Base-by-base conservation (phyloP, 2,888 invertebrate genomes). In the Scaptomyza parva region DNA sequence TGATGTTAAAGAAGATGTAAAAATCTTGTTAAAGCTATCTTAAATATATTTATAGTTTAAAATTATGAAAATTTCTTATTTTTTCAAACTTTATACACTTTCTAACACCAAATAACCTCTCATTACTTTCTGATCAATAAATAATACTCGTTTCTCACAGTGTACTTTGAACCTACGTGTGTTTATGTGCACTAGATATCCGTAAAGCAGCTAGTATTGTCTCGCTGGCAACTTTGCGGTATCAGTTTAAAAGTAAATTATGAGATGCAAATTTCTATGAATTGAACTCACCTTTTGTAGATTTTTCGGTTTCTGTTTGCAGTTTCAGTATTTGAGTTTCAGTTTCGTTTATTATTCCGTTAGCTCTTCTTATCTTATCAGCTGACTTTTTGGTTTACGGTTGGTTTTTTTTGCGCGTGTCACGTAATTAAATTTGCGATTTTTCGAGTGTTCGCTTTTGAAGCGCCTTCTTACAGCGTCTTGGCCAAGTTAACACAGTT, bases 341-440 rank as follows among this genome's bases (percentile, higher is more conserved):
- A 1, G 45, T 47, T 20, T 47, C 33, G n/a, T 3, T 48, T 48
- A 20, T 14, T 35, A 20, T 48, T 48, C 30, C 30, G 45, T 17
- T 20, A 48, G 54, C 81, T 17, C 37, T 81, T 17, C 37, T 81
- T 82, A 78, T 78, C 77, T 78, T 78, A 78, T 82, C 77, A 37
- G n/a, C 14, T 12, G 18, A 11, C 39, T 47, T 47, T 45, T 41
- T 26, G 1, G 7, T 14, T 44, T 33, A 40, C 28, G 26, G 26
- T 47, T n/a, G n/a, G n/a, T 45, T 9, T 20, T 30, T 30, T n/a
- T 47, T 12, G 9, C 30, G 37, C 30, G 17, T 52, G 18, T 70
- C 26, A 20, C 52, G 65, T 68, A 83, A 83, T 86, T 86, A 59
- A 66, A 52, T 68, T 70, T 62, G 44, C 59, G 60, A 59, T 61